phyloP scores from a whole-genome alignment of 1,140 invertebrate species.

The Idris sp. region DNA sequence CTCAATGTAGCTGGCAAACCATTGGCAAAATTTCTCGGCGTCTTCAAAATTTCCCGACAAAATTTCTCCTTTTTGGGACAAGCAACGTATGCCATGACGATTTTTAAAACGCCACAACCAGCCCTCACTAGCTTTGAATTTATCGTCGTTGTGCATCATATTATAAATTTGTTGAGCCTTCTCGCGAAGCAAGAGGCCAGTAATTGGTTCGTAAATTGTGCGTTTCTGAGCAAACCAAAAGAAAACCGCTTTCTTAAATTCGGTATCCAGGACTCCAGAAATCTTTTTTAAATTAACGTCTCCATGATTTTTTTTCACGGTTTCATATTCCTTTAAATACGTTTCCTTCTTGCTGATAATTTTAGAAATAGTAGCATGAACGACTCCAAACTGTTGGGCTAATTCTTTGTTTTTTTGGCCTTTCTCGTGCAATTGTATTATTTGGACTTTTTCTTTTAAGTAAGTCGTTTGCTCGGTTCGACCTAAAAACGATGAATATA shows the following conservation, averaged over 20 bases:
- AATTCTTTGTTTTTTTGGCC: conserved; percentile 6
- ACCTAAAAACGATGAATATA: no score
- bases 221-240: conserved; percentile 21
- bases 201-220: not conserved
- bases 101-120: conserved; percentile 43
- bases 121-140: conserved; percentile 29
- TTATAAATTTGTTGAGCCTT: conserved; percentile 6
- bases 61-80: conserved; percentile 19
- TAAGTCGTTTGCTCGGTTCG: no score
- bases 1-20: no score
- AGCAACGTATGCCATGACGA: conserved; percentile 9
- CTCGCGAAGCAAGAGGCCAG: conserved; percentile 5
- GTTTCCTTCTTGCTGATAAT: not conserved
- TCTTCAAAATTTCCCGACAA: conserved; percentile 14
- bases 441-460: not conserved
- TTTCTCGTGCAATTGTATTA: conserved; percentile 2
- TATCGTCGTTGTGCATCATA: not conserved
- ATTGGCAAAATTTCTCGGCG: conserved; percentile 9
- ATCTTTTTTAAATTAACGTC: conserved; percentile 3
- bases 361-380: not conserved
- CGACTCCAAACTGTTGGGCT: conserved; percentile 1
- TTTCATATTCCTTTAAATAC: conserved; percentile 1
- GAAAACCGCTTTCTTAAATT: conserved; percentile 12
- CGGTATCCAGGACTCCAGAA: not conserved
- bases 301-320: not conserved